Base-by-base conservation (phyloP, 1,140 invertebrate species). In the Ostrea edulis region DNA sequence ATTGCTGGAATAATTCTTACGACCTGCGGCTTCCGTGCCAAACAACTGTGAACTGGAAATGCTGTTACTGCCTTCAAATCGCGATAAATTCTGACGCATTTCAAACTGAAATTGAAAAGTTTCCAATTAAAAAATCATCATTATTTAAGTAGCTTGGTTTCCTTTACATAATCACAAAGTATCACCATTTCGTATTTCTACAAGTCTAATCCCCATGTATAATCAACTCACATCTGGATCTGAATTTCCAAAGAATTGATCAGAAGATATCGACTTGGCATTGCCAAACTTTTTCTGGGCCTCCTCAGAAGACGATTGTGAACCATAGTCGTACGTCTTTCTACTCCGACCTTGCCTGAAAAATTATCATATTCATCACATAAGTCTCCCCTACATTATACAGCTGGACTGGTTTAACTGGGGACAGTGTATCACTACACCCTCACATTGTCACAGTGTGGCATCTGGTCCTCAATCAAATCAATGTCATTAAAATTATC, bases 31-130 rank as follows among this genome's bases (percentile, higher is more conserved):
- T 35, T 87, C 85, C 29, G 93, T 92, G n/a, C 98, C 98, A 96
- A 99, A 99, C 93, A 98, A 98, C 94, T 99, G 98, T 0, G 98
- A 97, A 55, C 98, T 99, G 22, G 98, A 99, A 95, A 99, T 99
- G 94, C 97, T 97, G 85, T 90, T 89, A 68, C 92, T 93, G 22
- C 94, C 94, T 96, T 97, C 91, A 97, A 98, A 85, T 97, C 98
- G 95, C 44, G 96, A 95, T 22, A 97, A 93, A 94, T 97, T 97
- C 84, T 96, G 96, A 91, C 96, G 96, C 22, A 96, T 95, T 94
- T 97, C 97, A 95, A 95, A 96, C 96, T 97, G 92, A 65, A 95
- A 93, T 20, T 52, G 51, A 52, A 17, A 2, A 54, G 35, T 83
- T 44, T 44, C 35, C 35, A 44, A 44, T 5, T 44, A 5, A 44